Evolutionary conservation across 2,113 vertebrate species (phyloP), one percentile per base, ranked within the genome.

Genomic region (Hiodon tergisus): DNA sequence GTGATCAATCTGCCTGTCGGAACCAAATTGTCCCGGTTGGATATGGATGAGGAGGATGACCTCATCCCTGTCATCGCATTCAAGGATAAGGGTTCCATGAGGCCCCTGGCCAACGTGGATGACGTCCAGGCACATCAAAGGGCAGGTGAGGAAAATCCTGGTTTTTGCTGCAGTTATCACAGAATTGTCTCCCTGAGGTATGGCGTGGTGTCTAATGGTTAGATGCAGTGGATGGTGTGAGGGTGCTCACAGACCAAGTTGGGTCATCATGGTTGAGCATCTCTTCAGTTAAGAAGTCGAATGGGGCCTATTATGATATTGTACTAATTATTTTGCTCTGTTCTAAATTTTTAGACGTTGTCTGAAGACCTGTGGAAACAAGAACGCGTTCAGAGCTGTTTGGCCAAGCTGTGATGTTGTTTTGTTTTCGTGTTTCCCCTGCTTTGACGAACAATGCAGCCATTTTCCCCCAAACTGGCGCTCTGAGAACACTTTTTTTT

Each of bases 1-100:
- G 93, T 94, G 86, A 93, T 96, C 78, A 90, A 90, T 46, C 87
- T 96, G 76, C 94, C 95, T 69, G 53, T 93, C 66, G 92, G 91
- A 81, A 90, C 92, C 78, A 95, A 94, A 83, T 79, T 93, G 82
- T 83, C 93, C 60, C 90, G 89, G 75, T 79, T 92, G 85, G 92
- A 93, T 79, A 78, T 92, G 83, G 88, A 85, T 72, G 91, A 83
- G 47, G 93, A 94, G 3, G 79, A 89, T 72, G 90, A 86, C 75
- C 85, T 85, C 74, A 89, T 90, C 85, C 91, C 94, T 83, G 83
- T 94, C 73, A 81, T 96, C 81, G 95, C 95, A 85, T 98, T 99
- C 87, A 91, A 87, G 81, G 95, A 96, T 77, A 94, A 96, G 72
- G 93, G 92, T 60, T 91, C 94, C 71, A 85, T 92, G n/a, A 92